Base-by-base conservation (phyloP, 2,888 invertebrate genomes). In the Latrodectus hesperus region DNA sequence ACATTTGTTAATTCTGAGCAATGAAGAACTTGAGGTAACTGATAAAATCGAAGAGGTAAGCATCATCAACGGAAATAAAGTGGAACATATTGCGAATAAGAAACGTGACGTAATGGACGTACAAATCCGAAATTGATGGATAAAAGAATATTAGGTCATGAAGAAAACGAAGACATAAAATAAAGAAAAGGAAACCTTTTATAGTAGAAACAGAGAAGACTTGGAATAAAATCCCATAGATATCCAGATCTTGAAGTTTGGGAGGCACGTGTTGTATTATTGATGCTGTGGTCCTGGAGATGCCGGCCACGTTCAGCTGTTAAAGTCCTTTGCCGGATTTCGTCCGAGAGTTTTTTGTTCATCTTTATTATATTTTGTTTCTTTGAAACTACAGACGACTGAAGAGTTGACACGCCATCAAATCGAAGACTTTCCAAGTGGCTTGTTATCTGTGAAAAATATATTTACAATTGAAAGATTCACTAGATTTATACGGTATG, bases 51-150 rank as follows among this genome's bases (percentile, higher is more conserved):
- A 74, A 85, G 64, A 52, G 52, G 75, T 22, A 80, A 70, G 53
- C 79, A 22, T 74, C 75, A 68, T 75, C 64, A 74, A 68, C 74
- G 78, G 70, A 74, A 86, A 86, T 80, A 71, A 86, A 86, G 80
- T 76, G 85, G 80, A 75, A 86, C 76, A 75, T 75, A 86, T 86
- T 80, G 80, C 85, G 80, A 86, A 86, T 86, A 86, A 80, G 76
- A 80, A 86, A 80, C 80, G 65, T 71, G 64, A 38, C 16, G 73
- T 85, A 85, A 86, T 86, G 80, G 85, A 75, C 71, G 80, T 71
- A 85, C 80, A 86, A 86, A 86, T 86, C 85, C 80, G 71, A 80
- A 86, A 86, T 86, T 86, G 85, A 86, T 86, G 85, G 85, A 86
- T 80, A 86, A 80, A 86, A 80, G 71, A 80, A 80, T 85, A 85